A percentile compares a stretch with the other conserved stretches of the same genome.
Evolutionary conservation across 1,140 invertebrate species (phyloP).

Genomic region (Neodiprion lecontei): DNA sequence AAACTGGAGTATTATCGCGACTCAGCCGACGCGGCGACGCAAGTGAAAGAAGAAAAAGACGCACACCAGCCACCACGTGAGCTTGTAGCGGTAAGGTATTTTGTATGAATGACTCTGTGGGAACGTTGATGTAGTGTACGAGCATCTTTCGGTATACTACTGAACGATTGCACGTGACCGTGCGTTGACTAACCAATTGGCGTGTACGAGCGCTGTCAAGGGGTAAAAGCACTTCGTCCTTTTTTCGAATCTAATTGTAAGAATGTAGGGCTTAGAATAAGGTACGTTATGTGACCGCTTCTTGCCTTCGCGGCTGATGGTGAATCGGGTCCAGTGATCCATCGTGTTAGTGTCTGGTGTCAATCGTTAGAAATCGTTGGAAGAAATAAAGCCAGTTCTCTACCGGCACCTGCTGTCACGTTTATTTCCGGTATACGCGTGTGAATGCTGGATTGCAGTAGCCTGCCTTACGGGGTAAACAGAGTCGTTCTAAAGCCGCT

Average conservation of each 20-base stretch:
- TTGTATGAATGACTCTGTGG: conserved; percentile 7
- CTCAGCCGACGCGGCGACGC: neutral
- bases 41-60: conserved; percentile 2
- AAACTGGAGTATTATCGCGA: neutral
- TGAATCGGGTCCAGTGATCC: neutral
- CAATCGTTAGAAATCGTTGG: neutral
- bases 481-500: neutral
- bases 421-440: neutral
- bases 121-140: neutral
- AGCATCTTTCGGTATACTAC: neutral
- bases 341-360: neutral
- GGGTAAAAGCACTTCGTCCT: neutral
- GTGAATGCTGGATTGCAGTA: neutral
- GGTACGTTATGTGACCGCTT: too few species aligned
- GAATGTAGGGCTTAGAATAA: too few species aligned
- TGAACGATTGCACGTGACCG: neutral
- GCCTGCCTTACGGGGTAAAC: conserved; percentile 3
- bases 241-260: too few species aligned
- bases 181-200: neutral
- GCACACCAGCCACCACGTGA: neutral
- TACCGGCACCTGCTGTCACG: neutral
- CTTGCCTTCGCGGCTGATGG: too few species aligned
- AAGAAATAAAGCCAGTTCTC: neutral
- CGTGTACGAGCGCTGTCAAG: neutral
- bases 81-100: neutral